phyloP scores from a whole-genome alignment of 1,140 invertebrate genomes.

The Listronotus bonariensis region DNA sequence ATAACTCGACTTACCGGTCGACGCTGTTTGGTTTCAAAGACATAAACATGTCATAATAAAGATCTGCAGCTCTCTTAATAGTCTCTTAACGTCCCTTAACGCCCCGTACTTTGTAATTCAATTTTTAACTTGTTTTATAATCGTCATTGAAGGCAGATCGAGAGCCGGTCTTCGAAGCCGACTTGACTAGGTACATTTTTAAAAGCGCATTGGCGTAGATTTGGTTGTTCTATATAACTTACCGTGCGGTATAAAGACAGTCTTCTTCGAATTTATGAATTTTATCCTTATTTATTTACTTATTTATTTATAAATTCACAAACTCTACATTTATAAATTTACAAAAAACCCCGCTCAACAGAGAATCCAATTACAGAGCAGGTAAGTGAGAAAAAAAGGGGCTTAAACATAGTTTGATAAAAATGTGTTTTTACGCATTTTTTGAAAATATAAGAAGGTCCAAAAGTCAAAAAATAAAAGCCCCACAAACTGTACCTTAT shows the following conservation, averaged over 20 bases:
- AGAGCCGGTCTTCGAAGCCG: conserved; percentile 23
- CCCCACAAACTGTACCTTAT: no score
- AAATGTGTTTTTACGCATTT: no score
- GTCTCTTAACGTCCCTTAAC: conserved; percentile 35
- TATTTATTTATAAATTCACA: no score
- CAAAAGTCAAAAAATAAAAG: no score
- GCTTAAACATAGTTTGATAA: no score
- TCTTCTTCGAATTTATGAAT: not conserved
- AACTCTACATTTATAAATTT: no score
- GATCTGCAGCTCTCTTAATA: conserved; percentile 36
- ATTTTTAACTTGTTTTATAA: conserved; percentile 34
- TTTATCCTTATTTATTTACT: no score
- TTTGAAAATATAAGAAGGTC: no score
- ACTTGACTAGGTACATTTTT: conserved; percentile 16
- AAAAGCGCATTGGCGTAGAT: conserved; percentile 15
- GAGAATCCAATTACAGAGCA: no score
- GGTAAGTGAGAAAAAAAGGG: no score
- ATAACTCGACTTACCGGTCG: conserved; percentile 19
- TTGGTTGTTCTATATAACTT: conserved; percentile 23
- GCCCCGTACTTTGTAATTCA: conserved; percentile 36
- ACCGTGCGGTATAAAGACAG: no score
- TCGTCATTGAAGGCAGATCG: conserved; percentile 20
- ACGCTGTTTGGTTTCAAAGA: conserved; percentile 24
- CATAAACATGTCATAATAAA: conserved; percentile 40
- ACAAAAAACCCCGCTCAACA: no score